Evolutionary conservation across 2,888 invertebrate species (phyloP).

Genomic region (Lapara coniferarum): DNA sequence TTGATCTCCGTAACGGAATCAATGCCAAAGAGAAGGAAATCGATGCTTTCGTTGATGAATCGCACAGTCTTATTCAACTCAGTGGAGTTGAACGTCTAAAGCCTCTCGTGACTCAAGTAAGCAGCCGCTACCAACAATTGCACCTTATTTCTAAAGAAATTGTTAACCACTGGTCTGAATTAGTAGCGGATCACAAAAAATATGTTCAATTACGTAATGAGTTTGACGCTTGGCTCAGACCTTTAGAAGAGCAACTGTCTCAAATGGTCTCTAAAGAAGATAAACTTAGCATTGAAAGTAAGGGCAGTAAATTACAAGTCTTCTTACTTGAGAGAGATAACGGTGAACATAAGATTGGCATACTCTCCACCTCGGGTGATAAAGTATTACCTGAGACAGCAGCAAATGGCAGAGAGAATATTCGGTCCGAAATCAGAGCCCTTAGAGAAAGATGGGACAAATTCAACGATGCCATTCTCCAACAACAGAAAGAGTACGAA

Average conservation of each 20-base stretch:
- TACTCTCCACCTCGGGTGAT: conserved; percentile 91
- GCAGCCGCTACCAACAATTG: conserved; percentile 92
- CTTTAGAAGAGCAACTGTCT: conserved; percentile 87
- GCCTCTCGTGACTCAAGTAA: conserved; percentile 94
- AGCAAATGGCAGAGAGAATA: conserved; percentile 93
- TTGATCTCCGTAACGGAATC: conserved; percentile 89
- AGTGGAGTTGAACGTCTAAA: conserved; percentile 94
- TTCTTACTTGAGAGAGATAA: conserved; percentile 92
- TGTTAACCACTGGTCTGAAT: conserved; percentile 91
- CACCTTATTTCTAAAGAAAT: conserved; percentile 93
- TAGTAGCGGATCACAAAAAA: conserved; percentile 92
- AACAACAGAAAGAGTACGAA: conserved; percentile 93
- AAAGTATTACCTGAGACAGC: conserved; percentile 96
- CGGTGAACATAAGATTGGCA: conserved; percentile 90
- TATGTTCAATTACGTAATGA: conserved; percentile 90
- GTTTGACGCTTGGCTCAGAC: conserved; percentile 90
- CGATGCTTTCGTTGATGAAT: conserved; percentile 94
- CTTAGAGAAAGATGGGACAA: conserved; percentile 95
- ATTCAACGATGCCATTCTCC: conserved; percentile 91
- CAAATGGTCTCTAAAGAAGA: conserved; percentile 86
- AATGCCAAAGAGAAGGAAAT: conserved; percentile 92
- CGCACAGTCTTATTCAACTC: conserved; percentile 92
- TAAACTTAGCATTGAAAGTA: conserved; percentile 86
- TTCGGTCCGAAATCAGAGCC: conserved; percentile 92
- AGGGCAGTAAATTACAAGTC: conserved; percentile 87